These are phyloP conservation scores for Caenorhabditis sp. DNA, from an alignment of 2,888 invertebrate genomes.

Conservation along the genomic window DNA sequence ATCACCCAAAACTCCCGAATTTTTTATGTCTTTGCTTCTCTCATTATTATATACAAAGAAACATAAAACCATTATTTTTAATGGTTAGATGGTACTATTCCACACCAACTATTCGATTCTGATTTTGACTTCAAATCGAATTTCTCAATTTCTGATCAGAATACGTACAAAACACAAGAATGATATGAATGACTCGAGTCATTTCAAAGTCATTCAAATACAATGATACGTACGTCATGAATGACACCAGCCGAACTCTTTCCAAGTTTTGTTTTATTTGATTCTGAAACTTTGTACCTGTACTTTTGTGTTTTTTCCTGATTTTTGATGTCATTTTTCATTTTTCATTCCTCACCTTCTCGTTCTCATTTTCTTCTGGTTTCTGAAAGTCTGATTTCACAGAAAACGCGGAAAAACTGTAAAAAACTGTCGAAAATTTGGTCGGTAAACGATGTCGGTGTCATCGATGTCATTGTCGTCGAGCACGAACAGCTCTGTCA, in stretches of 20 bases:
- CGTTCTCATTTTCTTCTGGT: not conserved
- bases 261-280: not conserved
- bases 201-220: not conserved
- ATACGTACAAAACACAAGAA: not conserved
- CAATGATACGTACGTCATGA: no score
- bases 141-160: constrained; percentile 26
- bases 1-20: constrained; percentile 50
- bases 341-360: no score
- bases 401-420: no score
- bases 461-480: no score
- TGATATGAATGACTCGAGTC: constrained; percentile 3
- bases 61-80: constrained; percentile 48
- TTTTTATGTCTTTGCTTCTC: constrained; percentile 12
- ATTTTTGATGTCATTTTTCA: no score
- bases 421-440: no score
- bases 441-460: no score
- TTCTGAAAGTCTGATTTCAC: constrained; percentile 1
- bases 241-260: not conserved
- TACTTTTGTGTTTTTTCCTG: not conserved
- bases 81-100: constrained; percentile 36
- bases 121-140: no score
- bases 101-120: no score
- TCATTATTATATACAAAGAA: constrained; percentile 17
- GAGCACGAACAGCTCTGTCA: constrained; percentile 60
- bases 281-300: not conserved